Evolutionary conservation across 2,888 invertebrate species (phyloP).

Genomic region (Coelinius sp.): DNA sequence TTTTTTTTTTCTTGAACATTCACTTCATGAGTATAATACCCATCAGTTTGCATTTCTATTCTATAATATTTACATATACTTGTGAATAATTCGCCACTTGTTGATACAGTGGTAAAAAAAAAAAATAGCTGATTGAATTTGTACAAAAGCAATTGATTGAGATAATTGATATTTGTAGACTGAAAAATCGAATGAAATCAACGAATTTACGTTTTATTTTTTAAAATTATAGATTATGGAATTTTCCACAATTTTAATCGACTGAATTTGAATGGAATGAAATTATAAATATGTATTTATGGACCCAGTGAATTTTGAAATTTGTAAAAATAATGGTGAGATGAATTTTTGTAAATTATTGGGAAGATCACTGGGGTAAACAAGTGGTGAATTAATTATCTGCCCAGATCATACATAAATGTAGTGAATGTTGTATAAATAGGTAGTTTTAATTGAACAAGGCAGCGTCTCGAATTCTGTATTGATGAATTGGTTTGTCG

Average conservation of each 20-base stretch:
- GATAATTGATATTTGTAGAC: not conserved
- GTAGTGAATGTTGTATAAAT: constrained; percentile 65
- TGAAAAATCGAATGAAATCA: not conserved
- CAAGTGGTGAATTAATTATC: constrained; percentile 50
- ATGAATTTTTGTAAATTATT: not conserved
- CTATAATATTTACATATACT: not conserved
- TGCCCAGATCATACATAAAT: constrained; percentile 31
- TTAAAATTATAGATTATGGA: not conserved
- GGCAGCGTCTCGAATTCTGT: constrained; percentile 51
- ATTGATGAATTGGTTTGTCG: constrained; percentile 57
- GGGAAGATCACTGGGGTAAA: constrained; percentile 56
- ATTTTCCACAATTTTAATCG: not conserved
- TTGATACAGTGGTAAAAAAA: constrained; percentile 3
- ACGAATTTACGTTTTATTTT: not conserved
- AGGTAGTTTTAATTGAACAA: constrained; percentile 55
- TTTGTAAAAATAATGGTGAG: constrained; percentile 12
- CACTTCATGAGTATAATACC: constrained; percentile 21
- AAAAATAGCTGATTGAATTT: not conserved
- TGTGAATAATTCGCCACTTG: constrained; percentile 23
- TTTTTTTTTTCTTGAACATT: constrained; percentile 1
- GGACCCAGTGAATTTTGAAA: constrained; percentile 6
- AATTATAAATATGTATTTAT: constrained; percentile 30
- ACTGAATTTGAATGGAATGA: not conserved
- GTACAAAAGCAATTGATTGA: not conserved
- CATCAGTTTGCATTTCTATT: constrained; percentile 17